These are phyloP conservation scores for Panthera tigris DNA, from an alignment of 2,113 vertebrate genomes.

Conservation along the genomic window DNA sequence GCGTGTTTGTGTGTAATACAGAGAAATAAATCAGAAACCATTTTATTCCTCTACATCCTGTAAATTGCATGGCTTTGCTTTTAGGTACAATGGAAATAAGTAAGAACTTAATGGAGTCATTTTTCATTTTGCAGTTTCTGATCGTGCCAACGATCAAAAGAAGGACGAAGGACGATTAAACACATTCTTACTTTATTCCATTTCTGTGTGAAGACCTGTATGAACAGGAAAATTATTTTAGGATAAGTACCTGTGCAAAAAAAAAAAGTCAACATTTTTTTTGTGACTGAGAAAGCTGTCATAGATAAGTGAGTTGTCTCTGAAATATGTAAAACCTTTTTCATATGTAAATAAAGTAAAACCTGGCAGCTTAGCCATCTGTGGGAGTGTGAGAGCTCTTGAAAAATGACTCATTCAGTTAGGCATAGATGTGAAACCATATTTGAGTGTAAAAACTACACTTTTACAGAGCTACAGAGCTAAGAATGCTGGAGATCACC, in stretches of 20 bases:
- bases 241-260: not conserved
- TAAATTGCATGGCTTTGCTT: not conserved
- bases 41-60: not conserved
- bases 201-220: not conserved
- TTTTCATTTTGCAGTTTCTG: not conserved
- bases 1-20: not conserved
- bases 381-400: slow-evolving; percentile 42
- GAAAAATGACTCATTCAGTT: slow-evolving; percentile 54
- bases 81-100: not conserved
- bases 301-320: not conserved
- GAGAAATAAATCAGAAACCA: not conserved
- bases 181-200: not conserved
- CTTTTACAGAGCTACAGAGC: not conserved
- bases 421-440: not conserved
- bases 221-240: not conserved
- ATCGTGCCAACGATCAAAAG: not conserved
- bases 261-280: not conserved
- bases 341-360: slow-evolving; percentile 38
- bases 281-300: not conserved
- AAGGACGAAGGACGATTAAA: not conserved
- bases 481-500: not conserved
- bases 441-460: slow-evolving; percentile 15
- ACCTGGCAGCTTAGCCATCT: not conserved
- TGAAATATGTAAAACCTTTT: not conserved
- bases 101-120: not conserved